phyloP scores from a whole-genome alignment of 2,888 invertebrate genomes.

The Rhagium mordax region DNA sequence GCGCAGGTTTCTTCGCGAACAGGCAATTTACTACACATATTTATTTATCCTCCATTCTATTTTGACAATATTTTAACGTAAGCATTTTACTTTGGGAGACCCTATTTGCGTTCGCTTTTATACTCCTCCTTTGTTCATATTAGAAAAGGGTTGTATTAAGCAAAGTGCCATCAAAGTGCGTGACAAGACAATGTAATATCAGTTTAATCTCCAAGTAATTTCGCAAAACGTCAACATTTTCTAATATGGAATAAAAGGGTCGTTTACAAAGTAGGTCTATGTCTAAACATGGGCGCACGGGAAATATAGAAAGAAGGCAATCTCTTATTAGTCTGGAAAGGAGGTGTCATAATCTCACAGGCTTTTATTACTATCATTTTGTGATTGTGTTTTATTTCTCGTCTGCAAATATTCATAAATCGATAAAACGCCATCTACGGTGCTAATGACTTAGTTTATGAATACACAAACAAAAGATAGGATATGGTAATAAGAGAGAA shows the following conservation, averaged over 20 bases:
- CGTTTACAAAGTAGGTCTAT: neutral
- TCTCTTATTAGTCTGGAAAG: no score
- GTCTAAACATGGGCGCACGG: neutral
- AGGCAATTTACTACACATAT: no score
- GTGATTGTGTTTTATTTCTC: no score
- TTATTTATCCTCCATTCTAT: neutral
- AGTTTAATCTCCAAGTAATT: conserved; percentile 15
- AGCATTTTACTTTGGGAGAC: neutral
- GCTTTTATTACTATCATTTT: no score
- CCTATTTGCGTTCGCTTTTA: neutral
- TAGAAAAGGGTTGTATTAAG: conserved; percentile 23
- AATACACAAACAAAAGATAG: no score
- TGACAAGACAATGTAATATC: conserved; percentile 27
- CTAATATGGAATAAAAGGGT: neutral
- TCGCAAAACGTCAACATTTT: conserved; percentile 9
- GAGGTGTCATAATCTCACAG: no score
- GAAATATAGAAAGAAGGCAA: no score
- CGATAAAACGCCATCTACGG: no score
- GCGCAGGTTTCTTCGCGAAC: no score
- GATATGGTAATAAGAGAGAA: no score
- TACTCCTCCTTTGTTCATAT: neutral
- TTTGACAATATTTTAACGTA: neutral
- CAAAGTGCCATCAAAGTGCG: conserved; percentile 16
- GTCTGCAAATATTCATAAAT: no score
- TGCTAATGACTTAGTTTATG: no score